phyloP scores from a whole-genome alignment of 2,113 vertebrate species.

The Tamias sibiricus region DNA sequence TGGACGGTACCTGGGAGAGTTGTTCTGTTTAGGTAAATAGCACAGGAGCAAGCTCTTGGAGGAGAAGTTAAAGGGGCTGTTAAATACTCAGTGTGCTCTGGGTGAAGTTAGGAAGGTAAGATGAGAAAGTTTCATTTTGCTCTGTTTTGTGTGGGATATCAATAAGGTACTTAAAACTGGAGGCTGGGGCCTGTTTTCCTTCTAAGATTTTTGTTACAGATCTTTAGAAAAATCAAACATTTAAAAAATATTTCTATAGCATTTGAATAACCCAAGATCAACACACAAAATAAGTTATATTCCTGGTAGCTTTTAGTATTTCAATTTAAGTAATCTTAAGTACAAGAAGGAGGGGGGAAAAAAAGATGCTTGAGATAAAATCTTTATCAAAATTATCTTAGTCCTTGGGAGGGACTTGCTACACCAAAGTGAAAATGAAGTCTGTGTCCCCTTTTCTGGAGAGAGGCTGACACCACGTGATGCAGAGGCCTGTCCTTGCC shows the following conservation, averaged over 20 bases:
- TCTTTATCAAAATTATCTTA: not conserved
- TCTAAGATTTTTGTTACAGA: not conserved
- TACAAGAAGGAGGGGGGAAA: not conserved
- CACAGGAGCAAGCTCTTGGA: not conserved
- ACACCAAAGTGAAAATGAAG: not conserved
- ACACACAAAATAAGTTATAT: not conserved
- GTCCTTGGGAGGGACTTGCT: not conserved
- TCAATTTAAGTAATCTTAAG: not conserved
- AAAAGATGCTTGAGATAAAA: not conserved
- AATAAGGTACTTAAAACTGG: not conserved
- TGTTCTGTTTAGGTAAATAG: not conserved
- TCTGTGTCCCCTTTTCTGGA: not conserved
- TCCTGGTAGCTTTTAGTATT: not conserved
- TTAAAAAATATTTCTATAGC: not conserved
- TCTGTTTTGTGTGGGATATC: not conserved
- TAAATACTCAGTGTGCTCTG: not conserved
- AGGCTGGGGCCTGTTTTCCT: not conserved
- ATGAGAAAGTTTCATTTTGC: no score
- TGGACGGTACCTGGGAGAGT: not conserved
- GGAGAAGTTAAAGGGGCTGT: not conserved
- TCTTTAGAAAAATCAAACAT: not conserved
- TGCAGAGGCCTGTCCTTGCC: not conserved
- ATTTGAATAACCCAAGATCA: not conserved
- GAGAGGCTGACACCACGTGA: not conserved
- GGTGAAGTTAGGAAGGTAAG: not conserved